Conservation (phyloP, 2,113 vertebrate species). For the Alethe diademata region DNA sequence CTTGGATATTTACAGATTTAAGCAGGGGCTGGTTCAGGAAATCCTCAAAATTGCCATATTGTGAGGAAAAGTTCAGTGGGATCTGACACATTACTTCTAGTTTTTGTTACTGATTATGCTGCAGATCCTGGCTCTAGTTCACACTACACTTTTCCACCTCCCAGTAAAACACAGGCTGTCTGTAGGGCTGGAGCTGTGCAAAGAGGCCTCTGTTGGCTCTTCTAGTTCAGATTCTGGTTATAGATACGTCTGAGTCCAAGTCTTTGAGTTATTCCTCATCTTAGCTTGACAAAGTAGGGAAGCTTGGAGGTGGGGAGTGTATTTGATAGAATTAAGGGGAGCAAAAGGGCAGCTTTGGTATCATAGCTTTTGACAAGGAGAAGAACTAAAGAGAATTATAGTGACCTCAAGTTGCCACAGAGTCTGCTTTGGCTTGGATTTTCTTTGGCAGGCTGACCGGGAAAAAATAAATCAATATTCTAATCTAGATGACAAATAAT, state of each 20-base stretch:
- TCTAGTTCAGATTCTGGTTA: background rate
- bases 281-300: background rate
- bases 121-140: background rate
- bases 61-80: background rate
- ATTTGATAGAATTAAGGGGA: constrained; percentile 44
- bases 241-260: background rate
- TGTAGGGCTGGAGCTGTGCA: background rate
- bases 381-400: background rate
- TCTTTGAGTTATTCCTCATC: background rate
- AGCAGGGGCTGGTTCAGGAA: background rate
- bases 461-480: background rate
- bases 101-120: background rate
- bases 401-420: constrained; percentile 12
- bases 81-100: background rate
- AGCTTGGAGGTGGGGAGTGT: background rate
- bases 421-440: background rate
- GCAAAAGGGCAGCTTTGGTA: constrained; percentile 35
- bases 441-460: background rate
- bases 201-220: background rate
- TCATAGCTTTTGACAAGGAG: constrained; percentile 33
- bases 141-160: accelerated
- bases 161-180: background rate
- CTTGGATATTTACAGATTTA: background rate
- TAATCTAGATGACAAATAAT: background rate
- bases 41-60: background rate